phyloP scores from a whole-genome alignment of 2,113 vertebrate species.

The Gavialis gangeticus region DNA sequence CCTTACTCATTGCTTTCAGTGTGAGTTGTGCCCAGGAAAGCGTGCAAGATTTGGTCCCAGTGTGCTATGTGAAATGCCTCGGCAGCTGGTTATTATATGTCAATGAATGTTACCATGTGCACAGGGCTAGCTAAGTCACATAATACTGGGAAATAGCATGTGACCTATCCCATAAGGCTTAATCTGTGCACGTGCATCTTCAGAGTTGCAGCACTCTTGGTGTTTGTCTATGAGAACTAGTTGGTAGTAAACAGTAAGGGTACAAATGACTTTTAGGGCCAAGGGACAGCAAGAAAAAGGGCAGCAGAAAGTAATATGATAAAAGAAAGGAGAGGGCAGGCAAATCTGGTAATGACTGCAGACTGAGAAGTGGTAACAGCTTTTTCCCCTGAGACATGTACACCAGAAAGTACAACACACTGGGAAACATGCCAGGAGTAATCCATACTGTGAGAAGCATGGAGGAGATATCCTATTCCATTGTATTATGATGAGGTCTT shows the following conservation, averaged over 20 bases:
- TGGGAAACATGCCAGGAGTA: not conserved
- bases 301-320: not conserved
- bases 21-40: not conserved
- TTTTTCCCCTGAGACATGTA: not conserved
- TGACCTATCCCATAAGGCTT: not conserved
- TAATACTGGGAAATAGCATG: accelerated
- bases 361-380: not conserved
- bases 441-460: accelerated
- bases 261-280: not conserved
- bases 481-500: not conserved
- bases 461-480: not conserved
- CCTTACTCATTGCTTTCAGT: not conserved
- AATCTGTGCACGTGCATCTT: not conserved
- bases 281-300: not conserved
- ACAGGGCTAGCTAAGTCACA: too few species aligned
- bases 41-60: not conserved
- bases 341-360: not conserved
- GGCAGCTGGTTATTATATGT: not conserved
- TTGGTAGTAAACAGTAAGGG: not conserved
- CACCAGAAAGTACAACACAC: not conserved
- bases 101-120: accelerated
- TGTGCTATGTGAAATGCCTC: not conserved
- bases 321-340: not conserved
- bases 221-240: not conserved
- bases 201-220: not conserved